Base-by-base conservation (phyloP, 1,140 invertebrate genomes). In the Lasioglossum baleicum region DNA sequence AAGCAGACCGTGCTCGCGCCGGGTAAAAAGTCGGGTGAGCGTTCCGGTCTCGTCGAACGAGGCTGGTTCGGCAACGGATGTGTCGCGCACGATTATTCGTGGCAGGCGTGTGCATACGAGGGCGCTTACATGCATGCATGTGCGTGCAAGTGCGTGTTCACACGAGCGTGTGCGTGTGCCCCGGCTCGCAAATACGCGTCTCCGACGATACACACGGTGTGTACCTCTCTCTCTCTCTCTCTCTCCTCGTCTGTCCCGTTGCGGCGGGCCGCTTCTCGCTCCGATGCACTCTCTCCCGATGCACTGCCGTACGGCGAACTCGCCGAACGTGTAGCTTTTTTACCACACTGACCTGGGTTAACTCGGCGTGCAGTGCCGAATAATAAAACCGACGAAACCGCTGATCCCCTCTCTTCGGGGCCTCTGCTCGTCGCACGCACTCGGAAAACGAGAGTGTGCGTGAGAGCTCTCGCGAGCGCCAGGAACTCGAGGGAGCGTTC, bases 311-410 rank as follows among this genome's bases (percentile, higher is more conserved):
- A 20, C 13, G 51, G 40, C 64, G 66, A 80, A 80, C 82, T 67
- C 85, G 81, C 76, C 83, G 82, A 88, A 89, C 83, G 86, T 84
- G 87, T 85, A 81, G 84, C 83, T 90, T 88, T 90, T 90, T 89
- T 87, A 86, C 84, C 86, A 88, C 87, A 91, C 92, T 92, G 91
- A 92, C 92, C 92, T 92, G 90, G 91, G 91, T 89, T 91, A 92
- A 92, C 91, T 88, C 81, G 87, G 80, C 81, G 88, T 86, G 85
- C 88, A 87, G 88, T 90, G 89, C 89, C 91, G 90, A 92, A 92
- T 91, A 92, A 86, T 91, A 91, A 90, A 91, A 89, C 90, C 88
- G 85, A 76, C 84, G 87, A 84, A 83, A 84, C 88, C 87, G 84
- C 85, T 88, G 86, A 87, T 87, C 88, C 87, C 84, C 86, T 83